phyloP scores from a whole-genome alignment of 2,113 vertebrate genomes.

The Dipodomys stephensi region DNA sequence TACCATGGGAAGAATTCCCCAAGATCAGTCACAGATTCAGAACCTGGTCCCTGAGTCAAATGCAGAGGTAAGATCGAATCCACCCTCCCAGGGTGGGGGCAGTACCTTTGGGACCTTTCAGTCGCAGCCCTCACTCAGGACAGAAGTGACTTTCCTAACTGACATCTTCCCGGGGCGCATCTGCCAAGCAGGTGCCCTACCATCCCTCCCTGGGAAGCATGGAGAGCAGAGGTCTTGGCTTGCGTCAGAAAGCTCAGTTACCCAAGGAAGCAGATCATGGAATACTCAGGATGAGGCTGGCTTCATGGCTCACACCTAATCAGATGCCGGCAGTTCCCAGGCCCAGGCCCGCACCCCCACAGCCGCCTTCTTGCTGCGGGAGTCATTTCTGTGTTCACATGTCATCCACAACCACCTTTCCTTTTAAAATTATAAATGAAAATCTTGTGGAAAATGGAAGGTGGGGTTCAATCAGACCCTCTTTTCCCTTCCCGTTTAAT shows the following conservation, averaged over 20 bases:
- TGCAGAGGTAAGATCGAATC: neutral
- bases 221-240: neutral
- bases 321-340: neutral
- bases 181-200: neutral
- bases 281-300: neutral
- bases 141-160: neutral
- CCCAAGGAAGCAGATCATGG: neutral
- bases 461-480: neutral
- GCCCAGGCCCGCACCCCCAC: neutral
- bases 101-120: neutral
- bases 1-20: constrained; percentile 6
- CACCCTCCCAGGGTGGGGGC: neutral
- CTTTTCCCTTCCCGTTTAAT: neutral
- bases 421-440: neutral
- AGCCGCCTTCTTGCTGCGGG: neutral
- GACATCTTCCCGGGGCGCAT: neutral
- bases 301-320: neutral
- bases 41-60: neutral
- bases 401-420: neutral
- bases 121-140: neutral
- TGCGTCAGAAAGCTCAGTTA: constrained; percentile 13
- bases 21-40: neutral
- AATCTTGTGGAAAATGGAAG: neutral
- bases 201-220: neutral
- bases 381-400: neutral